phyloP scores from a whole-genome alignment of 2,113 vertebrate species.

The Erythrocercus mccallii region DNA sequence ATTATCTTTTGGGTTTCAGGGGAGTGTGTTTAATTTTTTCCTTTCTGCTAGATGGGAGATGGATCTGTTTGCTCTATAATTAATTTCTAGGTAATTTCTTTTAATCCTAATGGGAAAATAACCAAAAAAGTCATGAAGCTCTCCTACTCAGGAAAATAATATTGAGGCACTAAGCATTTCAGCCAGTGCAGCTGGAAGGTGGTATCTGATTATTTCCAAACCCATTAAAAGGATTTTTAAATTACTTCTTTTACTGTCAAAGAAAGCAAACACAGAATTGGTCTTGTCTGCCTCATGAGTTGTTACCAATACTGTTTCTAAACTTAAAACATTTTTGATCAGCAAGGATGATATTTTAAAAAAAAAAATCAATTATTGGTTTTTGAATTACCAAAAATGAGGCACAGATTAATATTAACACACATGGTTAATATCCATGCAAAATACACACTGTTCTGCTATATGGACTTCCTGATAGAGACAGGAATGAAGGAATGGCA shows the following conservation, averaged over 20 bases:
- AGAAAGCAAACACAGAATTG: neutral
- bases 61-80: neutral
- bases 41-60: neutral
- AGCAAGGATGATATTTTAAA: neutral
- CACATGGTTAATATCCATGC: neutral
- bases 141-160: neutral
- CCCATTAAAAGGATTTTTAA: neutral
- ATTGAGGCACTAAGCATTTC: neutral
- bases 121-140: neutral
- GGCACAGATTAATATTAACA: too few species aligned
- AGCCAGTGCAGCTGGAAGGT: neutral
- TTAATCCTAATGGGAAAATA: neutral
- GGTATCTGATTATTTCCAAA: constrained; percentile 9
- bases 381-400: neutral
- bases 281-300: neutral
- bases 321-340: neutral
- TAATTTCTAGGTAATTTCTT: neutral
- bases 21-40: neutral
- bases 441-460: neutral
- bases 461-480: neutral
- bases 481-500: neutral
- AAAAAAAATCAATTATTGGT: neutral
- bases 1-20: neutral
- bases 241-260: neutral
- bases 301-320: neutral